phyloP scores from a whole-genome alignment of 2,797 vertebrate genomes.

The Crax fasciolata region DNA sequence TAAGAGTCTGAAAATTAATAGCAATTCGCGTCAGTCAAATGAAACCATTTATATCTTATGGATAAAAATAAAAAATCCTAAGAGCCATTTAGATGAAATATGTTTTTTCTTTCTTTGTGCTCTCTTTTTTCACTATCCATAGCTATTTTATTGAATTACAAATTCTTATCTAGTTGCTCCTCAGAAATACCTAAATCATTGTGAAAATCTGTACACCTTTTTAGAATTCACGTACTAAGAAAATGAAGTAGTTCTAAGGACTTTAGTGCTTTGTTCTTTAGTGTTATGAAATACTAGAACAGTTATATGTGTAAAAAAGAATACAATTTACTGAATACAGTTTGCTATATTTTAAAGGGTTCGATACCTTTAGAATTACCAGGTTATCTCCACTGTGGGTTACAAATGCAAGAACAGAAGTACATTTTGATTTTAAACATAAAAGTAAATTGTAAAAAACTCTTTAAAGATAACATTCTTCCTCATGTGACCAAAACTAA shows the following conservation, averaged over 20 bases:
- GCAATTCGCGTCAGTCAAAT: background rate
- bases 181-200: background rate
- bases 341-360: background rate
- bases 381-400: background rate
- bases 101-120: background rate
- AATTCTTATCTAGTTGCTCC: background rate
- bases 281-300: background rate
- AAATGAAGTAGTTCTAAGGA: background rate
- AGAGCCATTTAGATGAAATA: background rate
- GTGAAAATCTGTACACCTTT: background rate
- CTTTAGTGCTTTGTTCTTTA: background rate
- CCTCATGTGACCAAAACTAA: background rate
- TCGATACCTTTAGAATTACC: background rate
- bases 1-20: slow-evolving; percentile 27
- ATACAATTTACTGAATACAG: background rate
- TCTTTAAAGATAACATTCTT: background rate
- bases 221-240: background rate
- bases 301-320: background rate
- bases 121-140: background rate
- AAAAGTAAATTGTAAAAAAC: background rate
- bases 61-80: background rate
- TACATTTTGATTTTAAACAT: background rate
- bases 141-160: background rate
- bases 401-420: background rate
- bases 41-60: background rate